phyloP scores from a whole-genome alignment of 1,140 invertebrate genomes.

The Leptinotarsa lineolata region DNA sequence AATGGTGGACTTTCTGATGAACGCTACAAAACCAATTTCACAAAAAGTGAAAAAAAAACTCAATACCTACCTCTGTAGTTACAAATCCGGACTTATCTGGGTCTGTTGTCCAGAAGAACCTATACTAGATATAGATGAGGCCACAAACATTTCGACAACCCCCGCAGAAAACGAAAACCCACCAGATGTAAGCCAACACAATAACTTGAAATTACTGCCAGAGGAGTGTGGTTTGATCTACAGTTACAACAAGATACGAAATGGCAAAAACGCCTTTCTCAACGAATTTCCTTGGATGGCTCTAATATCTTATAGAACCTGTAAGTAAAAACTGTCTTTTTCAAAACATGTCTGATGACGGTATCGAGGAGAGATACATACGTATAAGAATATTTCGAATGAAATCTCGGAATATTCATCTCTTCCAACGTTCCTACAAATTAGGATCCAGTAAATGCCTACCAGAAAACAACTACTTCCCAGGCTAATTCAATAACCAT shows the following conservation, averaged over 20 bases:
- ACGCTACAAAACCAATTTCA: constrained; percentile 49
- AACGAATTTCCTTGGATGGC: constrained; percentile 14
- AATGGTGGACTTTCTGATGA: constrained; percentile 39
- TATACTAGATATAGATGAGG: background rate
- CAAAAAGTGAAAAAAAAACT: constrained; percentile 43
- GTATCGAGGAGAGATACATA: too few relatives aligned
- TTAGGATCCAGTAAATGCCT: too few relatives aligned
- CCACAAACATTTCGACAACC: background rate
- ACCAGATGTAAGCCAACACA: background rate
- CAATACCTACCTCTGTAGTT: constrained; percentile 58
- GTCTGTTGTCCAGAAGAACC: background rate
- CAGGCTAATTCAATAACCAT: too few relatives aligned
- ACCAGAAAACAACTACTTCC: too few relatives aligned
- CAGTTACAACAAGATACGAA: background rate
- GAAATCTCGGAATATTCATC: too few relatives aligned
- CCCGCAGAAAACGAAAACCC: background rate
- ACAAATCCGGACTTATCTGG: constrained; percentile 54
- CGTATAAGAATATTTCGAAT: too few relatives aligned
- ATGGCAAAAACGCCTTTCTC: background rate
- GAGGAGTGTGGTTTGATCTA: constrained; percentile 5
- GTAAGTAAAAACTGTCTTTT: background rate
- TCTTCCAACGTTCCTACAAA: too few relatives aligned
- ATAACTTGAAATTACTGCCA: background rate
- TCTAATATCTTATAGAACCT: constrained; percentile 6
- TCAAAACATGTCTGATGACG: too few relatives aligned